Conservation (phyloP, 1,140 invertebrate species). For the Brachionus plicatilis region DNA sequence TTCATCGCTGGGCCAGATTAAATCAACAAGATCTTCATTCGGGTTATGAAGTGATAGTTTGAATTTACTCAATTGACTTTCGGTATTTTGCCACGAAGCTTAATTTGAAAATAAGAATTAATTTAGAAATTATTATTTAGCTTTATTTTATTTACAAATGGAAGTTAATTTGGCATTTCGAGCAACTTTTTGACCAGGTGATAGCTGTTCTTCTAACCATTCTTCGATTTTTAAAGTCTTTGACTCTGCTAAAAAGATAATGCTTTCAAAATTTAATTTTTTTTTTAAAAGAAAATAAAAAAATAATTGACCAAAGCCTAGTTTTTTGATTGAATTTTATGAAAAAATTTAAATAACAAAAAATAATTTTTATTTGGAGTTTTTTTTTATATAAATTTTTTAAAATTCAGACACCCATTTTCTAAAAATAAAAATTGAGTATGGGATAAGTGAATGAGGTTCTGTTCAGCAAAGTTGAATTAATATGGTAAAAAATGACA, state of each 20-base stretch:
- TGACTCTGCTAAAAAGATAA: slow-evolving; percentile 56
- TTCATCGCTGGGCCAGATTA: slow-evolving; percentile 45
- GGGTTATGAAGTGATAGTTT: slow-evolving; percentile 43
- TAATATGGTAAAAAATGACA: too few species aligned
- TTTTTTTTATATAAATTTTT: too few species aligned
- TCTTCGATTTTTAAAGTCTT: slow-evolving; percentile 65
- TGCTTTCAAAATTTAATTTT: not conserved
- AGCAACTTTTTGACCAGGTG: slow-evolving; percentile 68
- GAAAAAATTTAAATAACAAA: too few species aligned
- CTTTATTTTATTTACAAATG: slow-evolving; percentile 56
- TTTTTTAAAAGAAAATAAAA: too few species aligned
- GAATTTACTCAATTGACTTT: not conserved
- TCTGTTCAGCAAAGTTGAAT: too few species aligned
- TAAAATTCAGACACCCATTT: too few species aligned
- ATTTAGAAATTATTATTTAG: not conserved
- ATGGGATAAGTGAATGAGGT: too few species aligned
- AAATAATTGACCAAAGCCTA: too few species aligned
- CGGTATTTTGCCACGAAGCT: not conserved
- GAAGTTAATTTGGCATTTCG: slow-evolving; percentile 73
- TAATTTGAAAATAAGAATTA: not conserved
- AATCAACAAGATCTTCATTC: slow-evolving; percentile 46
- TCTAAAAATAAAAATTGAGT: too few species aligned
- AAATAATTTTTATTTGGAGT: too few species aligned
- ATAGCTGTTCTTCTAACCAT: slow-evolving; percentile 70
- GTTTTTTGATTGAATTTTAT: too few species aligned